Base-by-base conservation (phyloP, 2,888 invertebrate species). In the Calephelis perditalis region DNA sequence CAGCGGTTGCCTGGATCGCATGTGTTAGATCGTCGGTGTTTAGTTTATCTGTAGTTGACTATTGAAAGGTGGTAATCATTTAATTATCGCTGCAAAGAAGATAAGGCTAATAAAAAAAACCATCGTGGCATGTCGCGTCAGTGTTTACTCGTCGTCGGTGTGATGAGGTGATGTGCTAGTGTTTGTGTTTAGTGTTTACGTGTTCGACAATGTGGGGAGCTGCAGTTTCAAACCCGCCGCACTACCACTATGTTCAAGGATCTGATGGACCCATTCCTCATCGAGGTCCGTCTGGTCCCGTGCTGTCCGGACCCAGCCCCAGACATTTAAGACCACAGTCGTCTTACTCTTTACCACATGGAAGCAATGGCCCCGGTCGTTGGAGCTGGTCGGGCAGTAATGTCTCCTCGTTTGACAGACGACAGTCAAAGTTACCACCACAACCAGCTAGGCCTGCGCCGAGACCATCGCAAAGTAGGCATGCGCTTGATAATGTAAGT, bases 341-440 rank as follows among this genome's bases (percentile, higher is more conserved):
- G n/a, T 89, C 87, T 63, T 91, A 91, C 75, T 91, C 92, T 67
- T 75, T 92, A 70, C 92, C 90, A 11, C 92, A 92, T 77, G 86
- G 91, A 70, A 84, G 90, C 78, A 89, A 92, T 77, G 84, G 91
- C 69, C 86, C 92, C 68, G 84, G 91, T 72, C 81, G 91, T 65
- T 83, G 92, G 92, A 89, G 92, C 69, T 90, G 91, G 86, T 79
- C 88, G 40, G 92, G 92, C 70, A 91, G 72, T 73, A 80, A 92
- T 75, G 83, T 91, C 64, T 86, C 92, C 64, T 86, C 92, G 64
- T 85, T 91, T 72, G 91, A 91, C 68, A 78, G 91, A 62, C 82
- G 91, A 65, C 88, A 90, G 71, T 60, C 81, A 63, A 90, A 90
- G 70, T 85, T 89, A 63, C 89, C 89, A 8, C 90, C 90, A 9